These are phyloP conservation scores for Psittacula derbiana DNA, from an alignment of 2,797 vertebrate species.

Conservation along the genomic window DNA sequence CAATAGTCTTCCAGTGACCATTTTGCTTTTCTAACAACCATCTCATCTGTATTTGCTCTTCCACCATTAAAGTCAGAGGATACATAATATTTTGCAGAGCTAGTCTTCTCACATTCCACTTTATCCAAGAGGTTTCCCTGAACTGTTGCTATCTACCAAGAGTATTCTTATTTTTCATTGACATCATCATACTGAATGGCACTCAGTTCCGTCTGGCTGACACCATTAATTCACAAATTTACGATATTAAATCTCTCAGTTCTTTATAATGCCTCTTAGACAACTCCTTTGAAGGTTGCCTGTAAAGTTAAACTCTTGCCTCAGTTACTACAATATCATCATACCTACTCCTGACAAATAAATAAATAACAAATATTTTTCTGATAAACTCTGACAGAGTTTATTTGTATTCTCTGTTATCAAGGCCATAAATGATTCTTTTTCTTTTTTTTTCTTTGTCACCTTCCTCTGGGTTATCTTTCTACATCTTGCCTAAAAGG, in stretches of 20 bases:
- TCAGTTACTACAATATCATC: neutral
- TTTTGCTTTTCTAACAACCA: neutral
- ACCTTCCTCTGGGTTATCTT: neutral
- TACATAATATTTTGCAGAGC: neutral
- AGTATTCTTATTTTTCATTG: neutral
- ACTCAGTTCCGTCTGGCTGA: neutral
- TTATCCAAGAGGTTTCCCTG: neutral
- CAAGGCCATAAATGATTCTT: neutral
- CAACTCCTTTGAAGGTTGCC: neutral
- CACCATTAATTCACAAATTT: neutral
- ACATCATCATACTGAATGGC: neutral
- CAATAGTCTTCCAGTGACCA: neutral
- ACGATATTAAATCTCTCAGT: neutral
- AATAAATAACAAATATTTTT: neutral
- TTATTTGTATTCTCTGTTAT: neutral
- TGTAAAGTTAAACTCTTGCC: neutral
- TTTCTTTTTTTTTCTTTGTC: neutral
- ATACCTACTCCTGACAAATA: neutral
- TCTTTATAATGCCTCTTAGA: neutral
- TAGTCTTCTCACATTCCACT: neutral
- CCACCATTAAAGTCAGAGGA: neutral
- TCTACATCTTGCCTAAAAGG: neutral
- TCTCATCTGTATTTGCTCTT: neutral
- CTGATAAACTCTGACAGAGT: neutral
- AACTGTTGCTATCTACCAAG: neutral